Base-by-base conservation (phyloP, 2,113 vertebrate species). In the Strigops habroptila region DNA sequence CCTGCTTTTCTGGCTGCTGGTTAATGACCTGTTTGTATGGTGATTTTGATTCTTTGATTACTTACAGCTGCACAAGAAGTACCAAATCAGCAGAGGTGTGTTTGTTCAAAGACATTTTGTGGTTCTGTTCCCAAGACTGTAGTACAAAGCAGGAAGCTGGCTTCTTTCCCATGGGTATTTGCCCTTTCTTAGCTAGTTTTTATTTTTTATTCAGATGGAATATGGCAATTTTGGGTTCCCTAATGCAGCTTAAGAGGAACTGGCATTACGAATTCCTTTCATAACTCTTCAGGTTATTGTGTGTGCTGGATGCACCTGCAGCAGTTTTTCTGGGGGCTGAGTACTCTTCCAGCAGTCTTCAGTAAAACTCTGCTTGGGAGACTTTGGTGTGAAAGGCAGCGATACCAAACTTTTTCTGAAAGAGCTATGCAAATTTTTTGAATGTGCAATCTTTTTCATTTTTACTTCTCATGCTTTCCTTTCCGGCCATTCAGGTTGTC, bases 241-340 rank as follows among this genome's bases (percentile, higher is more conserved):
- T 93, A 95, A 92, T 77, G 75, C 94, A 93, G 89, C 84, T 95
- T 94, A 91, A 59, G 86, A 77, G 48, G 81, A 74, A 4, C 27
- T 71, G 69, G 91, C 25, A 63, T 94, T 93, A 65, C 10, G 24
- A 48, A 96, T 95, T 95, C 95, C 31, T 14, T 71, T 80, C 82
- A n/a, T 57, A 82, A 59, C 86, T 91, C 69, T 37, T 53, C 5
- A 35, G 83, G 87, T 59, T 86, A 51, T 39, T 95, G 73, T 55
- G 23, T 19, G 6, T 30, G 57, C 43, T 0, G n/a, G 37, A 6
- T 76, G 74, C 77, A 71, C 88, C 30, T 6, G 88, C 74, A 77
- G 73, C 80, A 75, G 46, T 70, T 44, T 79, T 51, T 44, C 81
- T 53, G 53, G 12, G 22, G 6, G 16, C 44, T n/a, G 44, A 78